These are phyloP conservation scores for Oegoconia quadripuncta DNA, from an alignment of 2,888 invertebrate genomes.

Conservation along the genomic window DNA sequence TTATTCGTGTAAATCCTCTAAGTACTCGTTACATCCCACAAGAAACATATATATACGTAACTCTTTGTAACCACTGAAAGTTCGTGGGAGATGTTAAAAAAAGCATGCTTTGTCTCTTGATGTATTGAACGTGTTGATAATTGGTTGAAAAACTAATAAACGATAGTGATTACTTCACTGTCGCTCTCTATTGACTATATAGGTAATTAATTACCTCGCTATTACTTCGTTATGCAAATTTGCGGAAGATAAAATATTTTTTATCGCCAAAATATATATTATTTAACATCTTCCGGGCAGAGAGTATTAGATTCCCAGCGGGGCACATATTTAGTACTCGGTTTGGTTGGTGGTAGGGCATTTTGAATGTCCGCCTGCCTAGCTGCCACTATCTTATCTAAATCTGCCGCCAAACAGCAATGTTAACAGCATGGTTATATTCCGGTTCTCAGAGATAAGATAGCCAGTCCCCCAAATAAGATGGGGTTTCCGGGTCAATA, in stretches of 20 bases:
- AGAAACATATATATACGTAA: slow-evolving; percentile 35
- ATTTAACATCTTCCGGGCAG: no score
- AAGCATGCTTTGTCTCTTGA: slow-evolving; percentile 34
- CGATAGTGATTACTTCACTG: slow-evolving; percentile 6
- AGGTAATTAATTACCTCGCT: not conserved
- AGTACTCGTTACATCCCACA: slow-evolving; percentile 25
- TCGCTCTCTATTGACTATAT: slow-evolving; percentile 7
- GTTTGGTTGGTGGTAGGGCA: no score
- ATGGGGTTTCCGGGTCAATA: no score
- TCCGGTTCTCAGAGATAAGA: no score
- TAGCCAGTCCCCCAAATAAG: no score
- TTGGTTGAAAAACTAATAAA: slow-evolving; percentile 13
- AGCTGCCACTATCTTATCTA: no score
- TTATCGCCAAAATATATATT: not conserved
- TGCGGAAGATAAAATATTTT: slow-evolving; percentile 1
- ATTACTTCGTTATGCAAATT: not conserved
- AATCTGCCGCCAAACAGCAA: no score
- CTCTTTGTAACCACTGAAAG: slow-evolving; percentile 49
- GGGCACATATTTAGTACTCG: no score
- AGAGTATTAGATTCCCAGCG: no score
- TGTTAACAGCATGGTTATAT: no score
- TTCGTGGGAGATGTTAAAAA: slow-evolving; percentile 42
- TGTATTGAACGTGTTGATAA: slow-evolving; percentile 25
- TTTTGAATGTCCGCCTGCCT: no score
- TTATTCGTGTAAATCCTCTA: slow-evolving; percentile 19